Evolutionary conservation across 1,140 invertebrate genomes (phyloP), one percentile per base, ranked within the genome.

Genomic region (Pissodes strobi): DNA sequence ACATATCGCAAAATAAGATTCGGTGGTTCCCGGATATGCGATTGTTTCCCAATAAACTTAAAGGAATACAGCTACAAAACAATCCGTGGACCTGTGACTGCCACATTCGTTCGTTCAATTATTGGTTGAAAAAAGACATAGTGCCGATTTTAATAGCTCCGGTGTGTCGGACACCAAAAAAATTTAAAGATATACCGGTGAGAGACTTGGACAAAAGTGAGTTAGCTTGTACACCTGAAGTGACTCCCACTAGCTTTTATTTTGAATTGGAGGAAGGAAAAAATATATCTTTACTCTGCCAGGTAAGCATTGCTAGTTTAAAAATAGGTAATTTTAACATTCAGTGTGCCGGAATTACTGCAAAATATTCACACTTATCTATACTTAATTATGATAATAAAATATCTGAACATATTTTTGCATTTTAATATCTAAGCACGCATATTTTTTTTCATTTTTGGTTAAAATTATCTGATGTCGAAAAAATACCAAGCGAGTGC

Each of bases 41-140:
- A 61, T 86, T 89, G 59, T 81, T 93, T 37, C 87, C 89, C 0
- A 84, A 85, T 48, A 84, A 82, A 43, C 78, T 94, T 37, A 87
- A 90, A 64, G 90, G 68, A 1, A 34, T 73, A 2, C 66, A 71
- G 12, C 79, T 95, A 15, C 87, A 95, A 70, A 87, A 88, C 70
- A 95, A 95, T 81, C 87, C 90, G 37, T 95, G 93, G 93, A 82
- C 86, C 41, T 95, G 93, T 77, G 90, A 95, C 75, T 95, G 93
- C 74, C 83, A 86, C 43, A 79, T 95, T 45, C 77, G 87, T 25
- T 85, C 89, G 67, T 79, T 95, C 70, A 84, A 91, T 64, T 76
- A 80, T 19, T 95, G 92, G 92, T 81, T 95, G 57, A 79, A 84
- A 21, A 85, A 86, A 69, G 88, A 86, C 70, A 87, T 87, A 70